Evolutionary conservation across 2,113 vertebrate species (phyloP).

Genomic region (Chlamydotis undulata): DNA sequence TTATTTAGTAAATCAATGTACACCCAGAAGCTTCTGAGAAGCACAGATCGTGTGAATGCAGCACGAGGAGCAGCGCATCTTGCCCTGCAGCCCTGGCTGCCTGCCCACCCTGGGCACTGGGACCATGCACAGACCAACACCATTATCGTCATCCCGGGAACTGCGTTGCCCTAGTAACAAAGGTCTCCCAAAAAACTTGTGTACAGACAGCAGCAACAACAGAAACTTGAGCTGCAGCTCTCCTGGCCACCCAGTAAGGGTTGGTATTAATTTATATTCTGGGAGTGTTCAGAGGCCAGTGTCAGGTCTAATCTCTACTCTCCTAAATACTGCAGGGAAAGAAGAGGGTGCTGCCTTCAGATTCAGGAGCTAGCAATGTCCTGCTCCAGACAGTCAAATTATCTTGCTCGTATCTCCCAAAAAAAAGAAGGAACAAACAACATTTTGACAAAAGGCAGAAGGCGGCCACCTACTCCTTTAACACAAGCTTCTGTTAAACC

Average conservation of each 20-base stretch:
- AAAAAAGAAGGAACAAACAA: background rate
- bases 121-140: accelerated
- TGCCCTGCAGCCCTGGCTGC: background rate
- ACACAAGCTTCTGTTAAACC: background rate
- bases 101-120: background rate
- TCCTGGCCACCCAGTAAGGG: background rate
- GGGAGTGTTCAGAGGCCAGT: background rate
- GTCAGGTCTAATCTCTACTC: background rate
- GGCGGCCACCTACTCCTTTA: background rate
- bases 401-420: background rate
- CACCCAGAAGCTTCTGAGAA: background rate
- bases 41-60: accelerated
- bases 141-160: background rate
- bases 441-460: background rate
- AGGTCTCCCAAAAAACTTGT: constrained; percentile 18
- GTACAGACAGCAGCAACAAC: background rate
- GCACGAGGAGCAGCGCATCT: accelerated
- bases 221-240: constrained; percentile 19
- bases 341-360: background rate
- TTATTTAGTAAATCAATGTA: background rate
- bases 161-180: background rate
- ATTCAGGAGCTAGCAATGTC: background rate
- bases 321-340: background rate
- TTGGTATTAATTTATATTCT: constrained; percentile 6
- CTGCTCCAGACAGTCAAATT: background rate